phyloP scores from a whole-genome alignment of 2,797 vertebrate genomes.

The Tangara arthus region DNA sequence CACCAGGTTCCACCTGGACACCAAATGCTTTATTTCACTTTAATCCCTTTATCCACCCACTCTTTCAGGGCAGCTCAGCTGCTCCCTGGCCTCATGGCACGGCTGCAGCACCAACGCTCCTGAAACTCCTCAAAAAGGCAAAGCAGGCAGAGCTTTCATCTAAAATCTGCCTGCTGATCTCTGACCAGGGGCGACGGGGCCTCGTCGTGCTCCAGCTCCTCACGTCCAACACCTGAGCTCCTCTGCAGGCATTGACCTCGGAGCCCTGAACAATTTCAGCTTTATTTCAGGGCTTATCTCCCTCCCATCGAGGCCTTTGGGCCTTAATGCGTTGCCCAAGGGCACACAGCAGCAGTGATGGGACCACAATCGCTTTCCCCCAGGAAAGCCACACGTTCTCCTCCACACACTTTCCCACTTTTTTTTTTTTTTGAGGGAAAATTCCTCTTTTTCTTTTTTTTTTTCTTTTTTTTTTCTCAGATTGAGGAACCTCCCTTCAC shows the following conservation, averaged over 20 bases:
- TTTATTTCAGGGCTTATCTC: not conserved
- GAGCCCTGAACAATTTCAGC: not conserved
- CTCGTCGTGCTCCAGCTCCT: not conserved
- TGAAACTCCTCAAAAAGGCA: not conserved
- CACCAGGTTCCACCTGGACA: rapidly evolving
- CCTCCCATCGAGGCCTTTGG: not conserved
- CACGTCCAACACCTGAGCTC: not conserved
- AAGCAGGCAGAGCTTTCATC: not conserved
- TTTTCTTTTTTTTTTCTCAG: not conserved
- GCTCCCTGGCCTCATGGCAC: not conserved
- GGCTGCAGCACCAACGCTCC: not conserved
- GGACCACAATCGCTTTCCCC: not conserved
- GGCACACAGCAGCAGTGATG: not conserved
- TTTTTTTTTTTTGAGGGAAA: rapidly evolving
- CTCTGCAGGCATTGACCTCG: not conserved
- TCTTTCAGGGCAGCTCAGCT: not conserved
- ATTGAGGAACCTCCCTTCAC: not conserved
- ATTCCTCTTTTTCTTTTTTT: not conserved
- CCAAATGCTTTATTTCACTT: not conserved
- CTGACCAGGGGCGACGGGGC: not conserved
- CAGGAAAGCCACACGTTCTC: not conserved
- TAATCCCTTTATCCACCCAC: rapidly evolving
- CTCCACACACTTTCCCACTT: not conserved
- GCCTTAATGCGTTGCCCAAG: conserved; percentile 20
- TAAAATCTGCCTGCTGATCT: not conserved